Evolutionary conservation across 2,113 vertebrate species (phyloP), one percentile per base, ranked within the genome.

Genomic region (Rynchops niger): DNA sequence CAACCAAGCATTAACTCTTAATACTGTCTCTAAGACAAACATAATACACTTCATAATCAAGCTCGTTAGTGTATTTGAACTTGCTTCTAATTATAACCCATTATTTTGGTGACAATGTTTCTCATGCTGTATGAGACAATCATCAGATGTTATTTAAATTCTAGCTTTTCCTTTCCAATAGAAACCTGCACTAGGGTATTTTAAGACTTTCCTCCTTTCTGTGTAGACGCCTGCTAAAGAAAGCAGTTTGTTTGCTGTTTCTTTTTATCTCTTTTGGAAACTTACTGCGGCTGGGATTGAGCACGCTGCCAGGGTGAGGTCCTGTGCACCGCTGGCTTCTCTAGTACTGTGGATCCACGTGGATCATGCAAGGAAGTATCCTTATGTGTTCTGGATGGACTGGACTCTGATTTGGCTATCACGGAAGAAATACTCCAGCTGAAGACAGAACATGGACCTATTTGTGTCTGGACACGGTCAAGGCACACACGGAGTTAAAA

Each of bases 311-410:
- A 43, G 0, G 4, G 15, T 2, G 40, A 65, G 52, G 55, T 43
- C 40, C 34, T n/a, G 6, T 2, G 2, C 23, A 2, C 22, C 6
- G 19, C 49, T 47, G 1, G 1, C 49, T 34, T 29, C 38, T 38
- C 17, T 15, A 50, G 40, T 5, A 18, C 36, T 43, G 50, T 9
- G 23, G 26, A 47, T 30, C 34, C 50, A 49, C 3, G 13, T 15
- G 36, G 27, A 27, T 45, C 7, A 8, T 4, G 20, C 50, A 23
- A 27, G 27, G 59, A 30, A 62, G 16, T 0, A 12, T 3, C 10
- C 27, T 32, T 38, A 36, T 5, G 5, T 14, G 27, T 1, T 42
- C 50, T 42, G 15, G 25, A 9, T 26, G 11, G 23, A 7, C n/a
- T 11, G 3, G 34, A 29, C 42, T 32, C 36, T 4, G 20, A 36